These are phyloP conservation scores for Bombyx mori DNA, from an alignment of 1,140 invertebrate species.

Conservation along the genomic window ASM3026992v2 NC_085133.1:9391501-9392000, in stretches of 20 bases:
- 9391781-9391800: constrained; percentile 27
- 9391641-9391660: constrained; percentile 45
- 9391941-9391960: constrained; percentile 25
- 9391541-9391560: too few species aligned
- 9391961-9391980: constrained; percentile 29
- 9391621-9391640: constrained; percentile 19
- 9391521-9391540: too few species aligned
- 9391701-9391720: constrained; percentile 25
- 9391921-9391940: constrained; percentile 32
- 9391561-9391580: too few species aligned
- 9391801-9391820: constrained; percentile 26
- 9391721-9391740: constrained; percentile 43
- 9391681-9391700: constrained; percentile 26
- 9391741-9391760: constrained; percentile 30
- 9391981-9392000: constrained; percentile 27
- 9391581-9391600: too few species aligned
- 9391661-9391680: constrained; percentile 48
- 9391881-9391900: constrained; percentile 44
- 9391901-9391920: constrained; percentile 42
- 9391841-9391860: constrained; percentile 49
- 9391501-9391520: too few species aligned
- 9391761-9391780: constrained; percentile 38
- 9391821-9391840: constrained; percentile 36
- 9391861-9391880: constrained; percentile 43
- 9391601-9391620: too few species aligned